Conservation (phyloP, 2,113 vertebrate species). For the Mustela nigripes region DNA sequence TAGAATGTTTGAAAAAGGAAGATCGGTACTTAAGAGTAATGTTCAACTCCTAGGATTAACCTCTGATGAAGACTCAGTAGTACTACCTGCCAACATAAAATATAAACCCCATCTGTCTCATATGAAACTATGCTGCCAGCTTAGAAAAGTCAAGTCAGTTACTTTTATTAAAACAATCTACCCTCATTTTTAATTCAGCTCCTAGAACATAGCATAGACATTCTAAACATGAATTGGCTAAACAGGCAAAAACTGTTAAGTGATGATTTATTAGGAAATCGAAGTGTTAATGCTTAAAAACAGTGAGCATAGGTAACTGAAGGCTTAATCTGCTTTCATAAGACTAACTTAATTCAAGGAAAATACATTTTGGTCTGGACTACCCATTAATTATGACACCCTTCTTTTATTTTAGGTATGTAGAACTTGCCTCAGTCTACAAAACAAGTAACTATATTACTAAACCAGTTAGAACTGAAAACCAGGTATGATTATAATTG, state of each 20-base stretch:
- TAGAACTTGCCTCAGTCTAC: constrained; percentile 22
- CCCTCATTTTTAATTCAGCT: constrained; percentile 31
- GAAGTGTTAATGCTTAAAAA: constrained; percentile 22
- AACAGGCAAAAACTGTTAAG: constrained; percentile 17
- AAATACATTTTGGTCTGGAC: constrained; percentile 38
- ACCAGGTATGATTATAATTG: not conserved
- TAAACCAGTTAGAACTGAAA: constrained; percentile 33
- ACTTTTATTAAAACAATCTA: not conserved
- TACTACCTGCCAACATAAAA: not conserved
- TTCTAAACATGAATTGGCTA: constrained; percentile 41
- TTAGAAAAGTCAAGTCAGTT: constrained; percentile 29
- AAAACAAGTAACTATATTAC: not conserved
- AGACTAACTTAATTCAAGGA: constrained; percentile 13
- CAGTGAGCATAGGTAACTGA: not conserved
- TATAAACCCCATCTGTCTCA: not conserved
- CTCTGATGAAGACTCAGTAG: not conserved
- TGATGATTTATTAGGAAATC: constrained; percentile 15
- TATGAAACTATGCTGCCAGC: not conserved
- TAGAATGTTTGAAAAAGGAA: constrained; percentile 40
- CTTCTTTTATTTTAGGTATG: not conserved
- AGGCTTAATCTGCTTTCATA: constrained; percentile 7
- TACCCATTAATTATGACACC: not conserved
- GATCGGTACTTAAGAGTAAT: not conserved
- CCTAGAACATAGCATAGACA: not conserved
- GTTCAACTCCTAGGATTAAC: not conserved